phyloP scores from a whole-genome alignment of 1,140 invertebrate genomes.

The Drosophila sucinea region DNA sequence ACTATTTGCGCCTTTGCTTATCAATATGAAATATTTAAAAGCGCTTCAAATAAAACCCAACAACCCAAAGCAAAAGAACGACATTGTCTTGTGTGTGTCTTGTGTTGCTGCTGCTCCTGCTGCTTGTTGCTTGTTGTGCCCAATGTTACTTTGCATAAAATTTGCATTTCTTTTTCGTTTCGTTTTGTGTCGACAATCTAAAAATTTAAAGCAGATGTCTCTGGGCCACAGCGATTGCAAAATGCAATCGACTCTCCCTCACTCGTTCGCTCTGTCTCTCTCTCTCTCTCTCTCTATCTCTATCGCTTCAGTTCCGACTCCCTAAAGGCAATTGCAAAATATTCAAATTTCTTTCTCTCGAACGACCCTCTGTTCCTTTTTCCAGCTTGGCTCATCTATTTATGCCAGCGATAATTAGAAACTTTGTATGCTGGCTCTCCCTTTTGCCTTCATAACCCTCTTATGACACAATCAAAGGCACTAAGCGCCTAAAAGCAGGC shows the following conservation, averaged over 20 bases:
- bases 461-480: conserved; percentile 14
- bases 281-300: too few relatives aligned
- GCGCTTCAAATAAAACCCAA: conserved; percentile 25
- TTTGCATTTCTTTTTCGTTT: conserved; percentile 65
- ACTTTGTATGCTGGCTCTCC: conserved; percentile 39
- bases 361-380: background rate
- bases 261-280: too few relatives aligned
- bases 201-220: conserved; percentile 71
- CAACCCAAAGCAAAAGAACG: conserved; percentile 5
- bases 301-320: conserved; percentile 9
- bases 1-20: conserved; percentile 12
- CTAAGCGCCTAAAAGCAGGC: conserved; percentile 12
- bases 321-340: conserved; percentile 14
- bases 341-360: conserved; percentile 30
- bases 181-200: conserved; percentile 45
- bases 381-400: conserved; percentile 26
- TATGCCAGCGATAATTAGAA: conserved; percentile 64
- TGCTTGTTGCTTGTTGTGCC: conserved; percentile 3
- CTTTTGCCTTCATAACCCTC: conserved; percentile 7
- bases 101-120: background rate
- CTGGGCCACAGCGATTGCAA: conserved; percentile 37
- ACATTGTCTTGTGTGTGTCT: conserved; percentile 5
- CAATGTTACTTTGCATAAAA: conserved; percentile 68
- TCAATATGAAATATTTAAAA: conserved; percentile 43
- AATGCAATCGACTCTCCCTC: conserved; percentile 37